These are phyloP conservation scores for Oreochromis grahami DNA, from an alignment of 2,797 vertebrate species.

Conservation along the genomic window DNA sequence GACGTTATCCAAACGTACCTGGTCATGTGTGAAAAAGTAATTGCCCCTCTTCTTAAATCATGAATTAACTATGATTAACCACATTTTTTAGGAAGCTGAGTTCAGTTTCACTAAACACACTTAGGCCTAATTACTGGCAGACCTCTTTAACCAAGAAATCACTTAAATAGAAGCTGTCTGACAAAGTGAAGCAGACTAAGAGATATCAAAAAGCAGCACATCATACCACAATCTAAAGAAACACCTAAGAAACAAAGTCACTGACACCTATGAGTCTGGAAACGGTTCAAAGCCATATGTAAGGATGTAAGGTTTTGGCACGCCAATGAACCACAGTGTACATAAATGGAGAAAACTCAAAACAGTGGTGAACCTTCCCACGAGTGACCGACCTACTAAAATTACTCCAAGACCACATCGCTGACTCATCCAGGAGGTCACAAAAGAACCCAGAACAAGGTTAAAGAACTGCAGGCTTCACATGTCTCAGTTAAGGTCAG, in stretches of 20 bases:
- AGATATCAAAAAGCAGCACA: neutral
- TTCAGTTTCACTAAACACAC: neutral
- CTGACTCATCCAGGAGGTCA: neutral
- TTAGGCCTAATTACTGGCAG: neutral
- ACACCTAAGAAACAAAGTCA: neutral
- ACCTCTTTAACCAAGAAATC: neutral
- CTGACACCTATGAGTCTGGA: neutral
- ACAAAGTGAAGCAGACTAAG: neutral
- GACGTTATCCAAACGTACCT: rapidly evolving
- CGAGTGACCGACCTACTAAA: neutral
- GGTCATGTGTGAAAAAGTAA: neutral
- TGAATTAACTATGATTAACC: neutral
- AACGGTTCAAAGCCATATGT: rapidly evolving
- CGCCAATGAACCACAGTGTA: neutral
- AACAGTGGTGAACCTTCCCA: neutral
- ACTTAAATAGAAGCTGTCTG: neutral
- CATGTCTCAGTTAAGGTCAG: neutral
- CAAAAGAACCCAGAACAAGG: neutral
- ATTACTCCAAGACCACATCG: neutral
- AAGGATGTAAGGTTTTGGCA: neutral
- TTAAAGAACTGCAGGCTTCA: neutral
- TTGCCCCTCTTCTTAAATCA: rapidly evolving
- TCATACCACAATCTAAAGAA: neutral
- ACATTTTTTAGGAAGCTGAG: neutral
- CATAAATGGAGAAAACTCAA: neutral